Base-by-base conservation (phyloP, 2,888 invertebrate genomes). In the Aspidapion aeneum region DNA sequence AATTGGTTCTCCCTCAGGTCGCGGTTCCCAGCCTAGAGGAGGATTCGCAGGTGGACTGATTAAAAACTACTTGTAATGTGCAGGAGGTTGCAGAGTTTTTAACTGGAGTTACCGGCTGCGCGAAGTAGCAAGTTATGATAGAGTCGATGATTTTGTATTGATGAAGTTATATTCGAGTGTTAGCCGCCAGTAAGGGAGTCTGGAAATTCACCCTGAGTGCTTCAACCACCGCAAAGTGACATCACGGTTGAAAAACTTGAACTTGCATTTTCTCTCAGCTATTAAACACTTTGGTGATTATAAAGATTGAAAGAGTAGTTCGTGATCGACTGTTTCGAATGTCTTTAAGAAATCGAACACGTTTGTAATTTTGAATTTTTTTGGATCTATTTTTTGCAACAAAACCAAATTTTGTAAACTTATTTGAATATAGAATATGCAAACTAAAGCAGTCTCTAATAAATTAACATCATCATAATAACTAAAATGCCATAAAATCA, bases 41-140 rank as follows among this genome's bases (percentile, higher is more conserved):
- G 99, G 99, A 54, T 97, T 97, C 61, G 97, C 93, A 12, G 99
- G 99, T 56, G 99, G 99, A 57, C 98, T 98, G 76, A 99, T 99
- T 66, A 99, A 87, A 83, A 97, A 99, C 85, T 98, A 97, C 83
- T 97, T 97, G 59, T 91, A 90, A 52, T 92, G 94, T 68, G 94
- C 91, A 18, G 99, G 99, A 16, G 95, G 96, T 74, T 92, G 91
- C 65, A 99, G 82, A 88, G 65, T 88, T 82, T 57, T 86, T 85
- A 49, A 89, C 88, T 1, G 92, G 92, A 69, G 92, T 91, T 58
- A 91, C 90, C 7, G 92, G 92, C 81, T 94, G 96, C 61, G 96
- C 96, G 81, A 97, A 97, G 79, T 95, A 97, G 81, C 96, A 96
- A 77, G 94, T 96, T 70, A 98, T 94, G 63, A 87, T 82, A 18